A percentile compares a stretch with the other conserved stretches of the same genome.
Evolutionary conservation across 2,888 invertebrate genomes (phyloP).

Genomic region (Augochlorella aurata): DNA sequence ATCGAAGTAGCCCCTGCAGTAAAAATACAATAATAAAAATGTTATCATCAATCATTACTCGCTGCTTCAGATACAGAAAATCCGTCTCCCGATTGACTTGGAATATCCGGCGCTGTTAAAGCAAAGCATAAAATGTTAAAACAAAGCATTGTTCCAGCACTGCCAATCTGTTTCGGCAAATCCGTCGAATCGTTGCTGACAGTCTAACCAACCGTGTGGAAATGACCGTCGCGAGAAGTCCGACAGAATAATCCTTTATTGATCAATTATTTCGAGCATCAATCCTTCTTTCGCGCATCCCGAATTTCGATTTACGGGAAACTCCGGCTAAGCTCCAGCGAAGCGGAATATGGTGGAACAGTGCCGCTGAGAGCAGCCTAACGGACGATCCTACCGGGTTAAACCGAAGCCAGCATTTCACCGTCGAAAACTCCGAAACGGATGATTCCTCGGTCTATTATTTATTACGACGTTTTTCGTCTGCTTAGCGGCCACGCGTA

Average conservation of each 20-base stretch:
- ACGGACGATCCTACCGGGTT: not conserved
- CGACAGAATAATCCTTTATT: not conserved
- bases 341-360: not conserved
- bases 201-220: not conserved
- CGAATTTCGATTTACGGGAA: not conserved
- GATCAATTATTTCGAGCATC: slow-evolving; percentile 5
- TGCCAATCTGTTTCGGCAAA: not conserved
- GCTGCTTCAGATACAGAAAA: no score
- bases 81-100: no score
- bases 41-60: no score
- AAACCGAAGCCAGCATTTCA: slow-evolving; percentile 17
- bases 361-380: not conserved
- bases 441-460: slow-evolving; percentile 21
- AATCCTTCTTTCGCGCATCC: not conserved
- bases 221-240: not conserved
- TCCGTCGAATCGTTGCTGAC: not conserved
- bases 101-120: no score
- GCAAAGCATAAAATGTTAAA: no score
- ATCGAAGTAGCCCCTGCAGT: no score
- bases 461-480: slow-evolving; percentile 29
- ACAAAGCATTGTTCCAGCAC: no score
- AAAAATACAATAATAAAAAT: no score
- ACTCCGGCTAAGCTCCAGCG: slow-evolving; percentile 1
- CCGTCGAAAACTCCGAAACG: slow-evolving; percentile 11
- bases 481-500: slow-evolving; percentile 2